Base-by-base conservation (phyloP, 2,888 invertebrate species). In the Orthosia cruda region DNA sequence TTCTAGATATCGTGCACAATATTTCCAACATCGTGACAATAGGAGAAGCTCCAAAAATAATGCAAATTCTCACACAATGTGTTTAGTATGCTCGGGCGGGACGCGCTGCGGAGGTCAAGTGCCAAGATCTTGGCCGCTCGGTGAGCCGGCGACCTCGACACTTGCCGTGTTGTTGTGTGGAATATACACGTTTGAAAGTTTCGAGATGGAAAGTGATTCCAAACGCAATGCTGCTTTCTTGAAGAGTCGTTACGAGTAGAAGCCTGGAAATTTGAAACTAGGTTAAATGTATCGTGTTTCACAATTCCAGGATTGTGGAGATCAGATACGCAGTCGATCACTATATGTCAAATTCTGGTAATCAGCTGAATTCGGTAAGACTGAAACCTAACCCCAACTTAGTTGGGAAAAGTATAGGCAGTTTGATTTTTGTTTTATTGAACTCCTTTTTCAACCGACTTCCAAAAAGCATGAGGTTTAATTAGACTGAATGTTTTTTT, bases 111-210 rank as follows among this genome's bases (percentile, higher is more conserved):
- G 74, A 88, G 89, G 89, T 89, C 89, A 89, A 83, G 90, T 78
- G 79, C 84, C 88, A 90, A 88, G 89, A 89, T 89, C 89, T 87
- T 80, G 89, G 90, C 74, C 90, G 45, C 63, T 54, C 71, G 63
- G 49, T 49, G 80, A 45, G 40, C 40, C 26, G 45, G 26, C 23
- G 86, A 75, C 86, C 86, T 87, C 87, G 85, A 13, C 63, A 45
- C 66, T 71, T 52, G 15, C 58, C 50, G 54, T 54, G 52, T 52
- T 77, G 20, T 20, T 45, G 26, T 40, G 52, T 32, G 23, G 4
- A 74, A 32, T 71, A 32, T 32, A 12, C 18, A 40, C 23, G 74
- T 23, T 45, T 59, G 52, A 54, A 75, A 80, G 59, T 74, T 59
- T 47, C 13, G 7, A 40, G 18, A 26, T 75, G 13, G 59, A 81